Conservation (phyloP, 2,113 vertebrate species). For the Bombycilla garrulus region DNA sequence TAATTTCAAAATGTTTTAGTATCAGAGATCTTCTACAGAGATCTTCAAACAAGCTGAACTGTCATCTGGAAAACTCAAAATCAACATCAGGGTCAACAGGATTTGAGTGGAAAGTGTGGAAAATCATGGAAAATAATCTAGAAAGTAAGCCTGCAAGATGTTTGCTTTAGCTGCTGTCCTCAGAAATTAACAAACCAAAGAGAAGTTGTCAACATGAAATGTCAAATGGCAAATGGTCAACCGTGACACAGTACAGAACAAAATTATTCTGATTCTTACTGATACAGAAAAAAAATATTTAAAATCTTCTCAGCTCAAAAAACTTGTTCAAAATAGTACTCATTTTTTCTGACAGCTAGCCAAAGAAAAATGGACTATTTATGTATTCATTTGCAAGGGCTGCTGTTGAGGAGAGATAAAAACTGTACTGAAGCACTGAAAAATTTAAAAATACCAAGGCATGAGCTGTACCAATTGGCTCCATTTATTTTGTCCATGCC, state of each 20-base stretch:
- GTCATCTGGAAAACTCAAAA: not conserved
- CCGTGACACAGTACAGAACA: not conserved
- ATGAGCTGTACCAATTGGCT: not conserved
- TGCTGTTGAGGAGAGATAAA: conserved; percentile 26
- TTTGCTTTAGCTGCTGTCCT: not conserved
- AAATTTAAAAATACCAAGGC: conserved; percentile 2
- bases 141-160: not conserved
- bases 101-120: not conserved
- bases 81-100: not conserved
- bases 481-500: not conserved
- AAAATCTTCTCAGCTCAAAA: not conserved
- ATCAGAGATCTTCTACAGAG: not conserved
- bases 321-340: not conserved
- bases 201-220: not conserved
- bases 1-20: conserved; percentile 12
- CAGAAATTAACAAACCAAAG: not conserved
- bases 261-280: not conserved
- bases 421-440: not conserved
- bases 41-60: not conserved
- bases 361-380: conserved; percentile 32
- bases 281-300: not conserved
- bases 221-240: not conserved
- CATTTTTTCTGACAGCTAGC: not conserved
- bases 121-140: not conserved
- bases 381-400: not conserved